A percentile compares a stretch with the other conserved stretches of the same genome.
Conservation (phyloP, 2,797 vertebrate species). For the Bucorvus abyssinicus region DNA sequence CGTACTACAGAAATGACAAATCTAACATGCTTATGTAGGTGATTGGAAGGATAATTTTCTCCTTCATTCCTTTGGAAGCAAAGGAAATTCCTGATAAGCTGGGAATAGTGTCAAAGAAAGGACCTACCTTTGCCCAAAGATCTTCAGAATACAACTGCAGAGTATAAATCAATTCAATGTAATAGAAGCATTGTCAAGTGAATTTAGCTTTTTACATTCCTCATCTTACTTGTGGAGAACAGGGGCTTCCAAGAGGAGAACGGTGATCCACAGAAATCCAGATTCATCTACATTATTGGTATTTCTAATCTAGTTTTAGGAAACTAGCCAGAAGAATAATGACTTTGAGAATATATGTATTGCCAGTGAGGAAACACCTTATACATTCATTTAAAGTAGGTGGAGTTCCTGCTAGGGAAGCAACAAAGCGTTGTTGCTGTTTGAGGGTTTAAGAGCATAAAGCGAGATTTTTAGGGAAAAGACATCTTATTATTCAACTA, state of each 20-base stretch:
- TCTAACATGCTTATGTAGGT: neutral
- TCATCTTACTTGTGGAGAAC: neutral
- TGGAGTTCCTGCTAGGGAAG: neutral
- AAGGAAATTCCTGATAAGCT: neutral
- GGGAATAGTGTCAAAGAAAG: neutral
- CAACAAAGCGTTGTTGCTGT: neutral
- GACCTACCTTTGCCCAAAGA: slow-evolving; percentile 23
- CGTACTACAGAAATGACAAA: neutral
- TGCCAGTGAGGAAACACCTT: neutral
- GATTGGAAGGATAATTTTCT: neutral
- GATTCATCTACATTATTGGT: neutral
- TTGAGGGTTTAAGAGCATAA: neutral
- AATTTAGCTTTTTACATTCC: neutral
- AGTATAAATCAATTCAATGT: neutral
- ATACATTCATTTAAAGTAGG: neutral
- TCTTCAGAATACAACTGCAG: neutral
- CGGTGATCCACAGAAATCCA: neutral
- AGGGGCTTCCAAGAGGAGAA: neutral
- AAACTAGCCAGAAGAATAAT: neutral
- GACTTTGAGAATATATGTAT: neutral
- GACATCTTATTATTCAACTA: neutral
- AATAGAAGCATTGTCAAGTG: neutral
- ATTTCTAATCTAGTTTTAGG: neutral
- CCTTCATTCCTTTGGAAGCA: neutral
- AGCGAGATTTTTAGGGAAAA: neutral